Evolutionary conservation across 2,797 vertebrate species (phyloP), one percentile per base, ranked within the genome.

Genomic region (Pipistrellus pygmaeus): DNA sequence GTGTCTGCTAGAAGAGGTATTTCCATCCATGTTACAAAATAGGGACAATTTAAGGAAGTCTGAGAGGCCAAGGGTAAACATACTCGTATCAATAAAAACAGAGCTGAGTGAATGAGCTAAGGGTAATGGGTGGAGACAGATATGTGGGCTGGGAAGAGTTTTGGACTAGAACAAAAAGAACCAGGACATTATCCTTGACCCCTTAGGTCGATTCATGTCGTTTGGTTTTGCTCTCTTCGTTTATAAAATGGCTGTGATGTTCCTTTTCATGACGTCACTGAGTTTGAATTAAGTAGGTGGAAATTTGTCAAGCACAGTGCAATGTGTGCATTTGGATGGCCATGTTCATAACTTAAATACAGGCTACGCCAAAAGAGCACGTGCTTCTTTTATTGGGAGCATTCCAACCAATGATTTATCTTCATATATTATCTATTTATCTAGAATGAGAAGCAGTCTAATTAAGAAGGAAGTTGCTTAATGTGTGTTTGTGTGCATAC

Each of bases 391-490:
- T 32, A 69, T 72, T 77, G n/a, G 57, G 6, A 55, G 1, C 55
- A 32, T 51, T 38, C 7, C 68, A 23, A n/a, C 12, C 30, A 48
- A 23, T 86, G 20, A 57, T 77, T 91, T 91, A 75, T 48, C 84
- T 85, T 83, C 87, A 0, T 77, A 53, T 51, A 55, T 87, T 88
- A 83, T 72, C 20, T 73, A 27, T 46, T 78, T 27, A 88, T 55
- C n/a, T 71, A 32, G 18, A 69, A 21, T 66, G 48, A 46, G 25
- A 68, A 13, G 17, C 12, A 72, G 75, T 3, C 27, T 91, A 66
- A 76, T 91, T 55, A 87, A 48, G 55, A 88, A 91, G 60, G 23
- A 60, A 75, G 17, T 76, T 85, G 55, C 20, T 90, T 81, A 41
- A 51, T 48, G n/a, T 66, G 27, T 2, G 62, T 75, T 53, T 77